phyloP scores from a whole-genome alignment of 2,797 vertebrate species.

The Brachymystax lenok region DNA sequence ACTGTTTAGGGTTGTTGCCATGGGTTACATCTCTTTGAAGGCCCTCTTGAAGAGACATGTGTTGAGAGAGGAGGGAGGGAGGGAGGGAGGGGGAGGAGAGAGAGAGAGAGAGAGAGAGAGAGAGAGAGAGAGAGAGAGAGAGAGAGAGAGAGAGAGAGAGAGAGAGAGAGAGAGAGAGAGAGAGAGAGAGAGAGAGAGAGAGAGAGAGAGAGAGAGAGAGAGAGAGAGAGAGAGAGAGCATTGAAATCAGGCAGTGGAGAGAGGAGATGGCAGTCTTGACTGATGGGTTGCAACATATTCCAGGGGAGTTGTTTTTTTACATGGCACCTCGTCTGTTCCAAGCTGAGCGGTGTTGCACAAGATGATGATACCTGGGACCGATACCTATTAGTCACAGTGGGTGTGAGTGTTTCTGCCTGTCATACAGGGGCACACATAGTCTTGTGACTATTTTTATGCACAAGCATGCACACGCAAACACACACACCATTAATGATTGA shows the following conservation, averaged over 20 bases:
- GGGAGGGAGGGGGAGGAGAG: no score
- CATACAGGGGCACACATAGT: background rate
- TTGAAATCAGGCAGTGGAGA: constrained; percentile 17
- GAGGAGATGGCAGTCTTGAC: constrained; percentile 11
- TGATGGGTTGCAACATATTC: constrained; percentile 2
- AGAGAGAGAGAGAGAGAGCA: constrained; percentile 5
- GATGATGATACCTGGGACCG: background rate
- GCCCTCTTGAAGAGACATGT: constrained; percentile 7
- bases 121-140: constrained; percentile 8
- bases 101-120: background rate
- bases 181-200: constrained; percentile 13
- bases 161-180: background rate
- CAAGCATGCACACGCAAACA: background rate
- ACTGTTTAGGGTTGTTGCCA: constrained; percentile 32
- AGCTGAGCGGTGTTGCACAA: background rate
- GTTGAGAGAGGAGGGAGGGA: constrained; percentile 20
- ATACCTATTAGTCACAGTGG: background rate
- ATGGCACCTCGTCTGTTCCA: background rate
- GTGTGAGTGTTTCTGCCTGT: background rate
- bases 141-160: constrained; percentile 1
- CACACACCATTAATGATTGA: background rate
- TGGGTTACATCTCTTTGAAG: constrained; percentile 26
- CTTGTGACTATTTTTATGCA: background rate
- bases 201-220: background rate
- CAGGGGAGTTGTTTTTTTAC: background rate